Percentiles rank a stretch among this genome's conserved stretches.
Conservation (phyloP, 2,888 invertebrate species). For the Leptarthrus brevirostris region DNA sequence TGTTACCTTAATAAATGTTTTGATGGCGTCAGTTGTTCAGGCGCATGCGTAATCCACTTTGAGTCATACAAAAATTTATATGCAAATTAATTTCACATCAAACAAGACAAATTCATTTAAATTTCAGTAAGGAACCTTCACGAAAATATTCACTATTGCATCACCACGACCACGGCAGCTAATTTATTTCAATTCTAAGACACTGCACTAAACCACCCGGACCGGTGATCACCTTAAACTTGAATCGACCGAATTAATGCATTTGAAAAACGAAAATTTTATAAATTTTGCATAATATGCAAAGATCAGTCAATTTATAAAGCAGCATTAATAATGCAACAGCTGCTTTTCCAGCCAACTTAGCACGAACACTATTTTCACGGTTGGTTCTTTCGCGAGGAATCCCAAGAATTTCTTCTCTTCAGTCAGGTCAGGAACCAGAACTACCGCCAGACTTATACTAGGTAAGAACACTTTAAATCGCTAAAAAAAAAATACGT, state of each 20-base stretch:
- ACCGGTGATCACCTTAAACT: constrained; percentile 33
- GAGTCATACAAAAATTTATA: background rate
- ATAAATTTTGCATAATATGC: too few relatives aligned
- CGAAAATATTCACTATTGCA: constrained; percentile 24
- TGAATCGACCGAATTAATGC: background rate
- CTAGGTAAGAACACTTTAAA: constrained; percentile 9
- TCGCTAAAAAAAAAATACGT: constrained; percentile 22
- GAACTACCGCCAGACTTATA: background rate
- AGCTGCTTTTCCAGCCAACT: background rate
- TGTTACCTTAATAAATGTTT: constrained; percentile 11
- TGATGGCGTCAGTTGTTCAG: constrained; percentile 31
- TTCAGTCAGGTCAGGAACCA: background rate
- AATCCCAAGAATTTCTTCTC: constrained; percentile 22
- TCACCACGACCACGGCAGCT: too few relatives aligned
- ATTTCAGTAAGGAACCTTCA: background rate
- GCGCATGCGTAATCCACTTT: constrained; percentile 28
- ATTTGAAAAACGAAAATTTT: too few relatives aligned
- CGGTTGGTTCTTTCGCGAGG: constrained; percentile 25
- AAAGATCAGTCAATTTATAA: too few relatives aligned
- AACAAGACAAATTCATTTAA: constrained; percentile 14
- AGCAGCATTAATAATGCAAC: too few relatives aligned
- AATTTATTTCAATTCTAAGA: constrained; percentile 9
- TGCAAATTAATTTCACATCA: background rate
- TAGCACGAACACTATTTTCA: constrained; percentile 16
- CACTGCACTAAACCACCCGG: too few relatives aligned